Evolutionary conservation across 1,140 invertebrate genomes (phyloP), one percentile per base, ranked within the genome.

Genomic region (Drosophila lacteicornis): DNA sequence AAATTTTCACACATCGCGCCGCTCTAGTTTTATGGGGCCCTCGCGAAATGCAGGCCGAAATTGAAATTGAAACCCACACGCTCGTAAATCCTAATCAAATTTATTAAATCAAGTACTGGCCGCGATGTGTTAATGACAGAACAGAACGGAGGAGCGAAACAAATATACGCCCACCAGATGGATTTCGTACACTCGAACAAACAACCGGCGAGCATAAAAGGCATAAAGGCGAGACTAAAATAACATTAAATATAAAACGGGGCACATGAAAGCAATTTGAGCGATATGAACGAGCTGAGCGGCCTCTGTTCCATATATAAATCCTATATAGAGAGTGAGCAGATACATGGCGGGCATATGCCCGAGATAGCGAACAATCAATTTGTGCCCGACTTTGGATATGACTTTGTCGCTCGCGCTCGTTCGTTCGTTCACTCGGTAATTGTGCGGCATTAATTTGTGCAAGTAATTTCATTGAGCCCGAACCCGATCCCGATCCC

Each of bases 381-480:
- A 87, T 87, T 87, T 81, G 81, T 81, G 76, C 17, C 47, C 22
- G 67, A 70, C 67, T 70, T 70, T 38, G 67, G 67, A 67, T 69
- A 50, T 46, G 47, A 53, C 47, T 68, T 68, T 68, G 66, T 75
- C 65, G 76, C 66, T 61, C n/a, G 63, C 60, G 63, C 60, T 55
- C 69, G 65, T 33, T 40, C 40, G 33, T 11, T 11, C 33, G 60
- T 15, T 36, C 46, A 67, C 60, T 70, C 73, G 82, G 78, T 73
- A 79, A 81, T 75, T 85, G 73, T 80, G 68, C 63, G 78, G 78
- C 82, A 82, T 82, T 85, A 86, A 85, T 87, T 87, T 87, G 83
- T 87, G 83, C 84, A 87, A 88, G 77, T 87, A 87, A 87, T 87
- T 88, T 80, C 84, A 88, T 83, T 86, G 79, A 86, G 66, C 60